phyloP scores from a whole-genome alignment of 2,888 invertebrate species.

The Rhorus exstirpatorius region DNA sequence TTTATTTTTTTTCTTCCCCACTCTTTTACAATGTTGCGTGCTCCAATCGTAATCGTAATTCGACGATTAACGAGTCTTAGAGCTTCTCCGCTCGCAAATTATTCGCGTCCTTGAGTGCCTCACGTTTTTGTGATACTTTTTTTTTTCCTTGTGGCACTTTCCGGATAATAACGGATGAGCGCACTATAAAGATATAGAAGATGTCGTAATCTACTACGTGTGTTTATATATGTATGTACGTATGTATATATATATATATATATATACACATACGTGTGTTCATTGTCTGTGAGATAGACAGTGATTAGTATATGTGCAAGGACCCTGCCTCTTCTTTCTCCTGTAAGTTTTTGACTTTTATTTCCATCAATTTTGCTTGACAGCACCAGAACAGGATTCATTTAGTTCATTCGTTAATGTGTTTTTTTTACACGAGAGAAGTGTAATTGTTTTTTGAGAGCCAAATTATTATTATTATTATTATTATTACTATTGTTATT shows the following conservation, averaged over 20 bases:
- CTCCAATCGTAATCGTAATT: neutral
- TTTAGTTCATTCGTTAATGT: neutral
- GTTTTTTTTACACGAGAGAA: too few relatives aligned
- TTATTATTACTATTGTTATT: too few relatives aligned
- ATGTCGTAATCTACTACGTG: conserved; percentile 59
- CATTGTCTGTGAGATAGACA: conserved; percentile 4
- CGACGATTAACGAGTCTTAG: neutral
- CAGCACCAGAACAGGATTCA: too few relatives aligned
- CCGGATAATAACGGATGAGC: conserved; percentile 61
- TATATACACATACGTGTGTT: neutral
- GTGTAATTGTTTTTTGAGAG: too few relatives aligned
- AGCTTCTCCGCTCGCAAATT: conserved; percentile 34
- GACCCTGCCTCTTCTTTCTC: conserved; percentile 51
- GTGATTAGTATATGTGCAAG: conserved; percentile 26
- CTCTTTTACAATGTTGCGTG: neutral
- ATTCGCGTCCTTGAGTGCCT: conserved; percentile 50
- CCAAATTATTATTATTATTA: too few relatives aligned
- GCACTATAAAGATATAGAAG: conserved; percentile 42
- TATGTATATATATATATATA: conserved; percentile 14
- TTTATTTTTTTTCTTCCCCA: conserved; percentile 23
- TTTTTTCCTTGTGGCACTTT: conserved; percentile 40
- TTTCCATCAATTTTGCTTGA: too few relatives aligned
- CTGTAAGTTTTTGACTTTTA: conserved; percentile 35
- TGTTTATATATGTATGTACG: conserved; percentile 13
- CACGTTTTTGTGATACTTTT: conserved; percentile 38